These are phyloP conservation scores for Echiichthys vipera DNA, from an alignment of 2,797 vertebrate species.

Conservation along the genomic window DNA sequence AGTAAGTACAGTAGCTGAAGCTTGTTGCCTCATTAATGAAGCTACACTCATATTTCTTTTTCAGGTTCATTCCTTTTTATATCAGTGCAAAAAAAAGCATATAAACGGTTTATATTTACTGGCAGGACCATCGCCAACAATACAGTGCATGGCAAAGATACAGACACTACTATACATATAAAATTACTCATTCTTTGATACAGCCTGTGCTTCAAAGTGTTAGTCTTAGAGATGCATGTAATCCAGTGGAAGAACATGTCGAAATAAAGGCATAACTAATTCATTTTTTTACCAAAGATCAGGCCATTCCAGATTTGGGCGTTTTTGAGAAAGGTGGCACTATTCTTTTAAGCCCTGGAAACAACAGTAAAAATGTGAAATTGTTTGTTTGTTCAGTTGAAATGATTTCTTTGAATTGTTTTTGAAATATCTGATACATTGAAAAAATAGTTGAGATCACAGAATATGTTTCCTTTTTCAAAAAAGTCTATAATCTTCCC, in stretches of 20 bases:
- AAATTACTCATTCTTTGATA: slow-evolving; percentile 35
- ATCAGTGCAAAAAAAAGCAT: slow-evolving; percentile 74
- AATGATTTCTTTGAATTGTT: neutral
- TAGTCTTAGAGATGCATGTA: slow-evolving; percentile 24
- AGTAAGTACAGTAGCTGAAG: slow-evolving; percentile 36
- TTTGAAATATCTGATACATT: neutral
- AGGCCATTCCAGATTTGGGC: slow-evolving; percentile 10
- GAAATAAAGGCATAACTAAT: slow-evolving; percentile 36
- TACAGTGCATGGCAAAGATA: slow-evolving; percentile 58
- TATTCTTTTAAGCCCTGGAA: neutral
- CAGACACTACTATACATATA: slow-evolving; percentile 35
- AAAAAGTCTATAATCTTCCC: slow-evolving; percentile 26
- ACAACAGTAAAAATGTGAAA: slow-evolving; percentile 1
- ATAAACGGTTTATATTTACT: slow-evolving; percentile 43
- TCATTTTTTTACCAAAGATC: slow-evolving; percentile 16
- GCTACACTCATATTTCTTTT: slow-evolving; percentile 38
- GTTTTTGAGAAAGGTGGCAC: slow-evolving; percentile 9
- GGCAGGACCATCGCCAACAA: slow-evolving; percentile 46
- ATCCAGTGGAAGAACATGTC: slow-evolving; percentile 35
- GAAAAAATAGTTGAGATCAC: slow-evolving; percentile 10
- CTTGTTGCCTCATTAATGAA: slow-evolving; percentile 31
- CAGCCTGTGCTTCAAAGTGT: slow-evolving; percentile 46
- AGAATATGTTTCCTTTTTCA: slow-evolving; percentile 10
- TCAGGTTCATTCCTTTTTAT: slow-evolving; percentile 46
- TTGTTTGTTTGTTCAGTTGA: neutral